phyloP scores from a whole-genome alignment of 2,888 invertebrate genomes.

The Aproaerema taeniolella region DNA sequence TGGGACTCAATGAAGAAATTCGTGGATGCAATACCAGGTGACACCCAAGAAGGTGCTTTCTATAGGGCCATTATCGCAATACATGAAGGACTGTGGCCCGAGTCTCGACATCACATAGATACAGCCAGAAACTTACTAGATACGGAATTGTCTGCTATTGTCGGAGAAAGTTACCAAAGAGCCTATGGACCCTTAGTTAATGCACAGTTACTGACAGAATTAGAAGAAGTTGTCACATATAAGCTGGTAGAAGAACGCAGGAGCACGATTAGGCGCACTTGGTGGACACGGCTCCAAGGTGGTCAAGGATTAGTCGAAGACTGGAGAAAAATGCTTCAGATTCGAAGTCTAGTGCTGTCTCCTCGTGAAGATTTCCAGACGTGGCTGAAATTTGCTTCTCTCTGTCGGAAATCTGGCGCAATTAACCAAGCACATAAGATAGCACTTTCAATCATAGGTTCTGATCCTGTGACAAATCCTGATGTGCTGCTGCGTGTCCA shows the following conservation, averaged over 20 bases:
- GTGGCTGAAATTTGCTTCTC: slow-evolving; percentile 97
- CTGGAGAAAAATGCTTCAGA: slow-evolving; percentile 97
- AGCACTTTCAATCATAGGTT: slow-evolving; percentile 87
- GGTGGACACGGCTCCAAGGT: slow-evolving; percentile 97
- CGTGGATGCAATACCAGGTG: slow-evolving; percentile 90
- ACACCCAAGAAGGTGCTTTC: slow-evolving; percentile 96
- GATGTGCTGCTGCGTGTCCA: slow-evolving; percentile 83
- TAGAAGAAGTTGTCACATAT: slow-evolving; percentile 98
- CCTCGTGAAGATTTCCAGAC: slow-evolving; percentile 96
- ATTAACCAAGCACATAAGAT: slow-evolving; percentile 94
- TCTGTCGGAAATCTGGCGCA: slow-evolving; percentile 95
- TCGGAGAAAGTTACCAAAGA: slow-evolving; percentile 95
- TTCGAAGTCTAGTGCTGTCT: slow-evolving; percentile 92
- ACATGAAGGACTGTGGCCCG: slow-evolving; percentile 85
- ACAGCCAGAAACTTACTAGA: slow-evolving; percentile 95
- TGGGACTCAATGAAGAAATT: slow-evolving; percentile 97
- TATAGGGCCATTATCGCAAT: slow-evolving; percentile 95
- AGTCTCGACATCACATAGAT: slow-evolving; percentile 90
- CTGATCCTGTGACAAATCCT: slow-evolving; percentile 85
- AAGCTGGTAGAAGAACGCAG: slow-evolving; percentile 96
- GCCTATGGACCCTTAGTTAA: slow-evolving; percentile 97
- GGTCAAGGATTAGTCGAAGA: slow-evolving; percentile 97
- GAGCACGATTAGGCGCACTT: slow-evolving; percentile 86
- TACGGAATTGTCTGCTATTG: slow-evolving; percentile 96
- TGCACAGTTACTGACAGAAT: slow-evolving; percentile 96